phyloP scores from a whole-genome alignment of 2,797 vertebrate genomes.

The Nothura maculosa region DNA sequence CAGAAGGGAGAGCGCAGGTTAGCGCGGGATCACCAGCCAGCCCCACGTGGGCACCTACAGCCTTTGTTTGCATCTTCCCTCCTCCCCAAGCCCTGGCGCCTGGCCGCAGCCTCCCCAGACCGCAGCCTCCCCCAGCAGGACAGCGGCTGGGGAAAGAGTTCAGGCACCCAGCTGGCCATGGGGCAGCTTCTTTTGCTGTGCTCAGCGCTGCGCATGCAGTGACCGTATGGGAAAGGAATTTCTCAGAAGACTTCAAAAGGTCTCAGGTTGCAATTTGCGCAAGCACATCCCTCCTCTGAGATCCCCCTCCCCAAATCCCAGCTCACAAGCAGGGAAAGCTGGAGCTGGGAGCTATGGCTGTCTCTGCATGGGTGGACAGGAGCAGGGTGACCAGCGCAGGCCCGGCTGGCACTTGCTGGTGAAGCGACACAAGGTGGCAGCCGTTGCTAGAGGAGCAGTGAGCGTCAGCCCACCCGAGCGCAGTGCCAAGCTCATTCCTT shows the following conservation, averaged over 20 bases:
- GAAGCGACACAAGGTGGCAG: constrained; percentile 65
- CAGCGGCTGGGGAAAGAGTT: too few relatives aligned
- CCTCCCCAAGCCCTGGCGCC: not conserved
- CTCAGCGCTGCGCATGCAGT: not conserved
- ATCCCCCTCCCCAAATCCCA: rapidly evolving
- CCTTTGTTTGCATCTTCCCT: not conserved
- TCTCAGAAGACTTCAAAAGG: not conserved
- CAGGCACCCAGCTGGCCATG: not conserved
- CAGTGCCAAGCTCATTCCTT: not conserved
- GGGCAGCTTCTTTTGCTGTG: not conserved
- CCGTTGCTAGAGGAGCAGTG: constrained; percentile 20
- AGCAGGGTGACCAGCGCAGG: too few relatives aligned
- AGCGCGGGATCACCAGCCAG: not conserved
- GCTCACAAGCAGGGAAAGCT: rapidly evolving
- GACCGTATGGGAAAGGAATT: constrained; percentile 74
- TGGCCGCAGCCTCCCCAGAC: not conserved
- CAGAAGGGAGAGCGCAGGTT: not conserved
- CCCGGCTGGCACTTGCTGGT: rapidly evolving
- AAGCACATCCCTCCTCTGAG: rapidly evolving
- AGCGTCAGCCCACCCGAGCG: not conserved
- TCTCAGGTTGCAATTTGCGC: constrained; percentile 53
- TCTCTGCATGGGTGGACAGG: not conserved
- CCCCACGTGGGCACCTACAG: rapidly evolving
- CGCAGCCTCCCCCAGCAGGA: not conserved
- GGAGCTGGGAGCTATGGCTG: rapidly evolving